phyloP scores from a whole-genome alignment of 2,113 vertebrate species.

The Brienomyrus longianalis region DNA sequence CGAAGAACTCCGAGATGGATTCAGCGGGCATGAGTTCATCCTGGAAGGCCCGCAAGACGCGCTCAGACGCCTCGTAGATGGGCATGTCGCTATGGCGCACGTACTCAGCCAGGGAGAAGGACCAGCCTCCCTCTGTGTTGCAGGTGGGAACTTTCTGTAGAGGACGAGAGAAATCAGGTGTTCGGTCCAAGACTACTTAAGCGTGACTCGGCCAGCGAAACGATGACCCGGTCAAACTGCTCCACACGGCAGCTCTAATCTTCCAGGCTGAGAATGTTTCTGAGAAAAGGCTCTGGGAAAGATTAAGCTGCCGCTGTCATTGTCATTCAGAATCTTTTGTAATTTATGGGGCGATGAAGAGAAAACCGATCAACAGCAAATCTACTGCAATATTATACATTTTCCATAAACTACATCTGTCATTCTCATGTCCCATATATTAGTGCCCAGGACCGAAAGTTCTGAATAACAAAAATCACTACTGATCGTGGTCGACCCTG shows the following conservation, averaged over 20 bases:
- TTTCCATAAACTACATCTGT: background rate
- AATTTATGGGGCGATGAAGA: background rate
- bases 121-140: slow-evolving; percentile 98
- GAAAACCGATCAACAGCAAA: background rate
- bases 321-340: background rate
- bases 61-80: slow-evolving; percentile 90
- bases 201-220: background rate
- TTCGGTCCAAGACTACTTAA: background rate
- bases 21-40: slow-evolving; percentile 97
- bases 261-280: background rate
- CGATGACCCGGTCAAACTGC: background rate
- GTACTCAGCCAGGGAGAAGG: slow-evolving; percentile 94
- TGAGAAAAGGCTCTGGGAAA: background rate
- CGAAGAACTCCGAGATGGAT: slow-evolving; percentile 86
- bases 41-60: slow-evolving; percentile 89
- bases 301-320: background rate
- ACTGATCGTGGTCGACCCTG: background rate
- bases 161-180: background rate
- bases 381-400: background rate
- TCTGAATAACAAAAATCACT: background rate
- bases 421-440: background rate
- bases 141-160: slow-evolving; percentile 91
- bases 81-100: slow-evolving; percentile 98
- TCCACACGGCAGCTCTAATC: background rate
- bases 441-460: background rate